These are phyloP conservation scores for Mus spicilegus DNA, from an alignment of 2,113 vertebrate genomes.

Conservation along the genomic window DNA sequence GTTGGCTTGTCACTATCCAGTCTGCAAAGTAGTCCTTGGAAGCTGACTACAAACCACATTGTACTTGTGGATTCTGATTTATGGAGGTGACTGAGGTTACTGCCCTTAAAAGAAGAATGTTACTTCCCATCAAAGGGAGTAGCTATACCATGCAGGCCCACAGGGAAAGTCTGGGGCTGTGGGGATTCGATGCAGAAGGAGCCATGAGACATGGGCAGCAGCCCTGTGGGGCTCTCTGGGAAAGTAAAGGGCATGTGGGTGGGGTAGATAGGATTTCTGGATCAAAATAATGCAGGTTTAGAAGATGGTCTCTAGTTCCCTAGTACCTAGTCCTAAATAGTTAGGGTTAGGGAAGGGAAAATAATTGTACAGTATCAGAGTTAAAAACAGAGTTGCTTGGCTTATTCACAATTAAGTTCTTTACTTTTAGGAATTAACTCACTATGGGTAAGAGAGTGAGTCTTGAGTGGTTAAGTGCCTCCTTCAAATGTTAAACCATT, in stretches of 20 bases:
- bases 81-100: conserved; percentile 19
- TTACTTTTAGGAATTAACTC: not conserved
- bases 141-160: not conserved
- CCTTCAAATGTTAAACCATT: not conserved
- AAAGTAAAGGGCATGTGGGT: not conserved
- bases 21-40: not conserved
- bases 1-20: accelerated
- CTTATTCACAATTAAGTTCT: not conserved
- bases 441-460: no score
- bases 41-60: not conserved
- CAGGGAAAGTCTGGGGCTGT: not conserved
- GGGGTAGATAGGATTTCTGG: no score
- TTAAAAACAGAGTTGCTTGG: not conserved
- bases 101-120: not conserved
- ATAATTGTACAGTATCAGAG: not conserved
- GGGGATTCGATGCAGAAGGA: not conserved
- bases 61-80: not conserved
- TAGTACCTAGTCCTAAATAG: not conserved
- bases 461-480: not conserved
- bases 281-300: not conserved
- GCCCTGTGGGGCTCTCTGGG: not conserved
- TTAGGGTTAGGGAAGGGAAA: not conserved
- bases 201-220: no score
- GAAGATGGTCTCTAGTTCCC: not conserved
- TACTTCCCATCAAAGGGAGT: not conserved